Conservation (phyloP, 2,888 invertebrate genomes). For the Dendrolimus houi region DNA sequence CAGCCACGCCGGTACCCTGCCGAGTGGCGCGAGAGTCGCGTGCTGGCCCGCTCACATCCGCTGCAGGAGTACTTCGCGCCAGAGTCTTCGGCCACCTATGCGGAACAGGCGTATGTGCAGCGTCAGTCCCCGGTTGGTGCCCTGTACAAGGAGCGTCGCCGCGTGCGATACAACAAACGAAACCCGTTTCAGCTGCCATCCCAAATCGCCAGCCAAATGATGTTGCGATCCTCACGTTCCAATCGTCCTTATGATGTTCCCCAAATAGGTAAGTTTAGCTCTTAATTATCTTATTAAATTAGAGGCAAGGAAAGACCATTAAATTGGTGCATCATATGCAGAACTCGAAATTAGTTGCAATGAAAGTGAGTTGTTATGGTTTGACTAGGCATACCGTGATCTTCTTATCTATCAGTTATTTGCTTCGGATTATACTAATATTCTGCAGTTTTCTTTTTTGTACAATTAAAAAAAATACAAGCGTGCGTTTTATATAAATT, state of each 20-base stretch:
- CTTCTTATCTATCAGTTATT: no score
- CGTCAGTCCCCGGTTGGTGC: conserved; percentile 39
- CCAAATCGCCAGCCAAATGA: conserved; percentile 83
- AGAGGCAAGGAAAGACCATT: no score
- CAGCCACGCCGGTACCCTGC: conserved; percentile 52
- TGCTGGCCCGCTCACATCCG: conserved; percentile 45
- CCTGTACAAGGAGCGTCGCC: conserved; percentile 51
- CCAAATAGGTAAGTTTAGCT: conserved; percentile 83
- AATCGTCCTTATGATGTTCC: conserved; percentile 89
- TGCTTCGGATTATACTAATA: no score
- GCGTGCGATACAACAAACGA: conserved; percentile 51
- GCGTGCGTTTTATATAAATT: no score
- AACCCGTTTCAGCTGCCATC: conserved; percentile 59
- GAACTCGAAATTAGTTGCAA: no score
- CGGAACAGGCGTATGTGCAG: conserved; percentile 24
- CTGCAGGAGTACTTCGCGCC: conserved; percentile 61
- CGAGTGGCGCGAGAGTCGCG: conserved; percentile 48
- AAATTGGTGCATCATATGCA: no score
- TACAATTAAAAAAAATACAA: no score
- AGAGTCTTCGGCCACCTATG: conserved; percentile 32
- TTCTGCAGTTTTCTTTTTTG: no score
- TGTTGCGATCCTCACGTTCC: conserved; percentile 85
- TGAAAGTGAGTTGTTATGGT: no score
- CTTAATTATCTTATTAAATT: no score
- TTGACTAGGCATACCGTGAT: no score